Evolutionary conservation across 2,888 invertebrate genomes (phyloP).

Genomic region (Pachymerium ferrugineum): DNA sequence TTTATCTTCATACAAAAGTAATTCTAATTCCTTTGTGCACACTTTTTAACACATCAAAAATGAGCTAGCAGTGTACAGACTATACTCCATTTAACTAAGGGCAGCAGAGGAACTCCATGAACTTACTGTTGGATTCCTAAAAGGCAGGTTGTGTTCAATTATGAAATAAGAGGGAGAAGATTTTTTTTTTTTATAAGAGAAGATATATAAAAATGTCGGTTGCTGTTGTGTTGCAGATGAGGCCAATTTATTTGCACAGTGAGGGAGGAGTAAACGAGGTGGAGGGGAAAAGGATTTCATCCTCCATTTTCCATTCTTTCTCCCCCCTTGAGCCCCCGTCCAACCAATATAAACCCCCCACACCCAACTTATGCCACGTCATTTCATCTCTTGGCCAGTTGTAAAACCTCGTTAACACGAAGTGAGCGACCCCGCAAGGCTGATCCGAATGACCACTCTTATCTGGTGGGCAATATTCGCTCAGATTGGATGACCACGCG

Average conservation of each 20-base stretch:
- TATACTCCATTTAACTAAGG: no score
- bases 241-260: not conserved
- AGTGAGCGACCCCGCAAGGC: slow-evolving; percentile 26
- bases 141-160: no score
- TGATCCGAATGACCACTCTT: slow-evolving; percentile 21
- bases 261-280: not conserved
- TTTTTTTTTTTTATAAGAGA: not conserved
- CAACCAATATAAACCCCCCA: not conserved
- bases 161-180: no score
- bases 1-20: no score
- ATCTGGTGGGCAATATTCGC: slow-evolving; percentile 15
- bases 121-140: no score
- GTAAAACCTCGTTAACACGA: slow-evolving; percentile 2
- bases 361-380: slow-evolving; percentile 29
- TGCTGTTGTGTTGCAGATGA: not conserved
- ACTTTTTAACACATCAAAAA: no score
- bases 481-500: slow-evolving; percentile 27
- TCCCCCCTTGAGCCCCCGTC: not conserved
- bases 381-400: slow-evolving; percentile 31
- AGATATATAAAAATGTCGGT: no score
- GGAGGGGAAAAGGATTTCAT: not conserved
- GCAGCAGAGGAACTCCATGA: no score
- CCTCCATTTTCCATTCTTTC: not conserved
- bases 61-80: no score
- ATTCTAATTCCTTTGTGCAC: no score